These are phyloP conservation scores for Gymnarchus niloticus DNA, from an alignment of 2,113 vertebrate genomes.

Conservation along the genomic window DNA sequence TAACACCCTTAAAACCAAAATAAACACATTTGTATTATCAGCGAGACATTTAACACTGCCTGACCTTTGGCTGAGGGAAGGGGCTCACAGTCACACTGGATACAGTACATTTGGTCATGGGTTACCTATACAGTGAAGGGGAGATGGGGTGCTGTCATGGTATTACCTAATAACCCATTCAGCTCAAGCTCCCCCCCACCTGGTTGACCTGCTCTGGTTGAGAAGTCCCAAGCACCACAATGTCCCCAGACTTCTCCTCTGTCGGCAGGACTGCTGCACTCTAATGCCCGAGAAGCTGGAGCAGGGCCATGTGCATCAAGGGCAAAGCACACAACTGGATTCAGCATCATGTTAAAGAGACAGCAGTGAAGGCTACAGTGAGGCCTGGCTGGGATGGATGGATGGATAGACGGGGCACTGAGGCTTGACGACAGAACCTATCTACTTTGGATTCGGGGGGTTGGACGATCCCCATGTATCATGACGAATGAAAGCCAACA, in stretches of 20 bases:
- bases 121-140: slow-evolving; percentile 20
- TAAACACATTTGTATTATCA: not conserved
- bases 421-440: not conserved
- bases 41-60: not conserved
- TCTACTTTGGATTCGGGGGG: not conserved
- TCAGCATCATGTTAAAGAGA: not conserved
- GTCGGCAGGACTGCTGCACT: slow-evolving; percentile 41
- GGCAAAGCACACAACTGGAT: not conserved
- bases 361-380: not conserved
- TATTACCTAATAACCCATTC: slow-evolving; percentile 5
- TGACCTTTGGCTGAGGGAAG: slow-evolving; percentile 52
- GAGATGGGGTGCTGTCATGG: not conserved
- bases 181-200: not conserved
- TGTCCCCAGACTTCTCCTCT: slow-evolving; percentile 9
- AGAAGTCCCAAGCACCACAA: not conserved
- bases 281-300: slow-evolving; percentile 40
- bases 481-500: not conserved
- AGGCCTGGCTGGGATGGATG: not conserved
- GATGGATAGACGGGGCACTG: not conserved
- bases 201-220: slow-evolving; percentile 22
- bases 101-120: slow-evolving; percentile 42
- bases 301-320: not conserved
- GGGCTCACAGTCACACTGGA: slow-evolving; percentile 52
- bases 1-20: not conserved
- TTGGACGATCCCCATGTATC: not conserved